Base-by-base conservation (phyloP, 2,888 invertebrate species). In the Malthinus seriepunctatus region DNA sequence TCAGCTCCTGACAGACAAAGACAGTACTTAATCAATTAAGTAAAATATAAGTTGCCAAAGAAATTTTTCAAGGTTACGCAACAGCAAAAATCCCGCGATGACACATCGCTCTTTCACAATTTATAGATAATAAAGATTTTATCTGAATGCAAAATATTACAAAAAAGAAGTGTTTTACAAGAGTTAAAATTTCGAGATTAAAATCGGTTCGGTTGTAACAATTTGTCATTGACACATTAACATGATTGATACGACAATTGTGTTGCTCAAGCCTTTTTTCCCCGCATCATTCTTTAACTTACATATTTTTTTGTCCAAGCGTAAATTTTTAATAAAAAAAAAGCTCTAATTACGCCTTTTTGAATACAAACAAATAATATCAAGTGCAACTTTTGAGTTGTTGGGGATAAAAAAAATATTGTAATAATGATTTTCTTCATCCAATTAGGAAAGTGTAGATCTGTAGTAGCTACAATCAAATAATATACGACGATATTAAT, bases 381-480 rank as follows among this genome's bases (percentile, higher is more conserved):
- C 23, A 23, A 23, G 23, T 23, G 23, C 23, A 23, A 23, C 23
- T 23, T 33, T 33, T 33, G 8, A 33, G 33, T 8, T 33, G 7
- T 7, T 35, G 14, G 15, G 15, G 38, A 6, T 8, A 11, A 44
- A 56, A 56, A 53, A 53, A 38, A 9, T 32, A 32, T 32, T 6
- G 8, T 9, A 62, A 71, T 73, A 73, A 73, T 72, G 70, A 73
- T 71, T 73, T n/a, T 69, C 74, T 73, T 72, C 73, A 71, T 73
- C 72, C 73, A 73, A 74, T 74, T 74, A 73, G 72, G 68, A 67
- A 66, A 56, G 66, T 65, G 68, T 60, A 69, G 65, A 66, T 69
- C 65, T 66, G 70, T 69, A 70, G 71, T 67, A 71, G 69, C 67
- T 65, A 72, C 70, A 73, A 72, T 72, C 71, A 5, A 23, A 23